Percentiles rank a stretch among this genome's conserved stretches.
phyloP scores from a whole-genome alignment of 92 coral and sea anemone genomes.

The Ricordea florida region DNA sequence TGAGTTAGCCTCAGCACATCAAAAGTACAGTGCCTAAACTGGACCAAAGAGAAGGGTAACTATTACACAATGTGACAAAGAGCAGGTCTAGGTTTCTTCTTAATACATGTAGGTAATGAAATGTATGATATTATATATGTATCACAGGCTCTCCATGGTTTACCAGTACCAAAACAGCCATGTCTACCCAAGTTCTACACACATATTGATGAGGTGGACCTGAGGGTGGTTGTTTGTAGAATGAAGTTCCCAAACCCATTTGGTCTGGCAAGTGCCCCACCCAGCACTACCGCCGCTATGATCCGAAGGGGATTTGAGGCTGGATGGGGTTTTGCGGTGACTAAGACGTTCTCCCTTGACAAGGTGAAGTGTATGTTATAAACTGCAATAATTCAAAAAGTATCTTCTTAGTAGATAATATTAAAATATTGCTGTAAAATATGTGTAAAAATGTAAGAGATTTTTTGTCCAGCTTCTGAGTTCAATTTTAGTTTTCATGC shows the following conservation, averaged over 20 bases:
- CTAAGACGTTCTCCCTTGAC: conserved; percentile 90
- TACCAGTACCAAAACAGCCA: conserved; percentile 63
- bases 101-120: too few relatives aligned
- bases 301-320: conserved; percentile 96
- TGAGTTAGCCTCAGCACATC: too few relatives aligned
- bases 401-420: too few relatives aligned
- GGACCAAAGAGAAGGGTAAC: too few relatives aligned
- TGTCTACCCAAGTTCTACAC: conserved; percentile 87
- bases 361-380: conserved; percentile 57
- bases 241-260: conserved; percentile 89
- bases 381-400: background rate
- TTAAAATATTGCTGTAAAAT: too few relatives aligned
- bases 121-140: too few relatives aligned
- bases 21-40: too few relatives aligned
- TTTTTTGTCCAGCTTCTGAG: too few relatives aligned
- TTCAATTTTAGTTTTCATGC: too few relatives aligned
- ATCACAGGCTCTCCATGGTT: conserved; percentile 73
- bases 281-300: conserved; percentile 96
- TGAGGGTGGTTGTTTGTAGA: conserved; percentile 92
- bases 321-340: conserved; percentile 99
- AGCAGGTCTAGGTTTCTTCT: too few relatives aligned
- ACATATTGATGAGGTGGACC: conserved; percentile 88
- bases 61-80: too few relatives aligned
- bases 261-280: conserved; percentile 98
- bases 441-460: too few relatives aligned